Percentiles rank a stretch among this genome's conserved stretches.
These are phyloP conservation scores for Pseudolaguvia tuberculata DNA, from an alignment of 2,113 vertebrate species.

Conservation along the genomic window DNA sequence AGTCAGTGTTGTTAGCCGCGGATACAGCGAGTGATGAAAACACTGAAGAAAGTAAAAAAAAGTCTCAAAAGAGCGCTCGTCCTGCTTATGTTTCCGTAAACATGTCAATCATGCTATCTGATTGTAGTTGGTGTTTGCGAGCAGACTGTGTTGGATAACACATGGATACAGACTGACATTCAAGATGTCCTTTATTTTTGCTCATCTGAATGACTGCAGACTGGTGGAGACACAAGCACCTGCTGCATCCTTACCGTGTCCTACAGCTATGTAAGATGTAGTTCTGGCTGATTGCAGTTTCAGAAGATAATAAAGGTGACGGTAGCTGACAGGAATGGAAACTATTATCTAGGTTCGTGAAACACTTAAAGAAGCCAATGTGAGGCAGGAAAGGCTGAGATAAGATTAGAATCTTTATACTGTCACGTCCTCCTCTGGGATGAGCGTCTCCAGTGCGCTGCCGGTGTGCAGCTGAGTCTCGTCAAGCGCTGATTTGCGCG, in stretches of 20 bases:
- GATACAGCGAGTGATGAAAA: constrained; percentile 96
- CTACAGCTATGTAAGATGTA: not conserved
- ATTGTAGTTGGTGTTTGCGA: not conserved
- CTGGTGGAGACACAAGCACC: not conserved
- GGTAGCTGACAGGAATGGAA: not conserved
- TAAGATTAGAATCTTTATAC: too few relatives aligned
- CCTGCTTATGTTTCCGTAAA: not conserved
- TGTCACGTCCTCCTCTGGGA: too few relatives aligned
- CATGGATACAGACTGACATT: not conserved
- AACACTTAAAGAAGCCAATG: too few relatives aligned
- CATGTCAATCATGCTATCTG: not conserved
- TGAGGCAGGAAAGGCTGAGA: too few relatives aligned
- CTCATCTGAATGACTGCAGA: not conserved
- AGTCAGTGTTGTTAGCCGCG: constrained; percentile 89
- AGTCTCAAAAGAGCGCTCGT: too few relatives aligned
- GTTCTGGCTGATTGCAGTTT: not conserved
- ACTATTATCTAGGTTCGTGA: too few relatives aligned
- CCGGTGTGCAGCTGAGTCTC: too few relatives aligned
- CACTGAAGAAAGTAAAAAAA: constrained; percentile 64
- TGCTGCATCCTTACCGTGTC: not conserved
- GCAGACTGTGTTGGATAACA: not conserved
- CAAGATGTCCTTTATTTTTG: not conserved
- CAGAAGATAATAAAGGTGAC: not conserved
- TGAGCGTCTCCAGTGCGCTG: too few relatives aligned
- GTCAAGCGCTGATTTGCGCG: too few relatives aligned